Conservation (phyloP, 2,797 vertebrate species). For the Iguana delicatissima region DNA sequence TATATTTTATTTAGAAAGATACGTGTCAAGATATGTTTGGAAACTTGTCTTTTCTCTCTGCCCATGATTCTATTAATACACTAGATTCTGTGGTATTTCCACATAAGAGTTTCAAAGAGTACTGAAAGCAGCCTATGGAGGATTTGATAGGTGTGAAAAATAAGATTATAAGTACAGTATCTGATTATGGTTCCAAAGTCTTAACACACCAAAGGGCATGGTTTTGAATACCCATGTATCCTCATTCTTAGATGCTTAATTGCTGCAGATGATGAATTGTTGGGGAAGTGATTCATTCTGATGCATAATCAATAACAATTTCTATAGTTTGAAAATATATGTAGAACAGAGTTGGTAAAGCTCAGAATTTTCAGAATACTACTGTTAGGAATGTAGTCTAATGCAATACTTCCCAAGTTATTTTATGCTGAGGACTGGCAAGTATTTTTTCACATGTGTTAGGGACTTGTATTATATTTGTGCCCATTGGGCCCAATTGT, state of each 20-base stretch:
- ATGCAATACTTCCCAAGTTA: too few species aligned
- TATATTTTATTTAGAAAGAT: not conserved
- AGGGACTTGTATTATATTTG: too few species aligned
- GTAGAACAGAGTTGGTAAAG: not conserved
- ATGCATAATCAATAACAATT: not conserved
- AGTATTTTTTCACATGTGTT: too few species aligned
- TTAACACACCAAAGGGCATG: not conserved
- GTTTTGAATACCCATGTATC: not conserved
- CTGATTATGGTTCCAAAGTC: not conserved
- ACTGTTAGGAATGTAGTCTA: not conserved
- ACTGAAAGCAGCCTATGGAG: not conserved
- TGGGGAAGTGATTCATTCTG: not conserved
- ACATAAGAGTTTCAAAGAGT: not conserved
- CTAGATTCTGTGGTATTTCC: not conserved
- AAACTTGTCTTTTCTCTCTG: not conserved
- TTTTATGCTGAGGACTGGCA: too few species aligned
- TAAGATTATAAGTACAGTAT: not conserved
- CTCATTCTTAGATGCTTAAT: not conserved
- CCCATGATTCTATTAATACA: not conserved
- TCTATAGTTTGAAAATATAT: not conserved
- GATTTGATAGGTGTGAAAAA: conserved; percentile 4
- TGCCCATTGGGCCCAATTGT: too few species aligned
- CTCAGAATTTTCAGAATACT: not conserved
- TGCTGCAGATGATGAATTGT: not conserved
- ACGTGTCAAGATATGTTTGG: not conserved